phyloP scores from a whole-genome alignment of 2,113 vertebrate genomes.

The Podocnemis expansa region DNA sequence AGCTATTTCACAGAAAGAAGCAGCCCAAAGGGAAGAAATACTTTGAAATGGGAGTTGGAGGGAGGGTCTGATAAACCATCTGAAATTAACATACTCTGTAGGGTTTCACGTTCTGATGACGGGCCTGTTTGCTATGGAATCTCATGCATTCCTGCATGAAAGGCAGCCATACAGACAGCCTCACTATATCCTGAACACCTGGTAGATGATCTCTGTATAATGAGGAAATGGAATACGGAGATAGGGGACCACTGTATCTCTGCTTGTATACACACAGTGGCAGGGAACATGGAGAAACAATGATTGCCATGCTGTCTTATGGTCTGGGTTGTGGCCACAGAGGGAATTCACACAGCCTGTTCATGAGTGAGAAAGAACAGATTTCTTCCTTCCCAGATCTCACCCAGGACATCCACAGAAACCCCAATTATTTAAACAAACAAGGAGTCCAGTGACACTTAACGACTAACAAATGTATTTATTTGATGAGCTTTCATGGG shows the following conservation, averaged over 20 bases:
- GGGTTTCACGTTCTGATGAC: neutral
- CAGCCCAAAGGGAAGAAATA: neutral
- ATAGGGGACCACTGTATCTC: neutral
- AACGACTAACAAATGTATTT: too few species aligned
- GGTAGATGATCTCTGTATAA: neutral
- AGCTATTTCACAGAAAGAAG: neutral
- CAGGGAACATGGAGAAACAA: fast-evolving
- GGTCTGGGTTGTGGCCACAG: neutral
- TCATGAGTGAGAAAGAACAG: neutral
- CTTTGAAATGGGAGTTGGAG: neutral
- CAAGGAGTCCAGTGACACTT: too few species aligned
- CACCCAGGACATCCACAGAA: neutral
- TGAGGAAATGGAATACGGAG: fast-evolving
- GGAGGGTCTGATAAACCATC: neutral
- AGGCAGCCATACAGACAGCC: neutral
- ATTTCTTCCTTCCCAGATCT: neutral
- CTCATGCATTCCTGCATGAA: fast-evolving
- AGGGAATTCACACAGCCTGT: neutral
- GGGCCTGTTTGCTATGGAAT: neutral
- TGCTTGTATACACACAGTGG: neutral
- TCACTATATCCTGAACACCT: neutral
- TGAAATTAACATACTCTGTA: neutral
- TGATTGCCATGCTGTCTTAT: neutral
- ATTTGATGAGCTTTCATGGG: too few species aligned
- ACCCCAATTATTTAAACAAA: neutral